Conservation (phyloP, 1,140 invertebrate genomes). For the Nasonia giraulti region DNA sequence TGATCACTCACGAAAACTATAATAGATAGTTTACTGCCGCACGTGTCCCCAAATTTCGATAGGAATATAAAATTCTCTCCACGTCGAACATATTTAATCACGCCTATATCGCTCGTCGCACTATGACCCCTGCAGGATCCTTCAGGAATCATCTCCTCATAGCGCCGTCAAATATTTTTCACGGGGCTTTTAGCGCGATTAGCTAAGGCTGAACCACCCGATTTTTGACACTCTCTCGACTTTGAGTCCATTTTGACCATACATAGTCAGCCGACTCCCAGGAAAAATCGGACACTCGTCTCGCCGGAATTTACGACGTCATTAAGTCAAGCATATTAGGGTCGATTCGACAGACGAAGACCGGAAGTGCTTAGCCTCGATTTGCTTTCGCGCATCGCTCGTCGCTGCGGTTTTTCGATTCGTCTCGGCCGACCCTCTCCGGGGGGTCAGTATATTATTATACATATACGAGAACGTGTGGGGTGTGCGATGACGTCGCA, state of each 20-base stretch:
- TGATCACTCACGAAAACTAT: no score
- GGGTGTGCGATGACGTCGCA: constrained; percentile 21
- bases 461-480: constrained; percentile 2
- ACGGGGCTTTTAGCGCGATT: constrained; percentile 41
- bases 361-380: constrained; percentile 69
- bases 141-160: no score
- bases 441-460: constrained; percentile 39
- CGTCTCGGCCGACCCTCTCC: constrained; percentile 62
- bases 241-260: background rate
- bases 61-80: no score
- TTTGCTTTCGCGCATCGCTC: constrained; percentile 53
- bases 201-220: constrained; percentile 10
- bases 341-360: constrained; percentile 50
- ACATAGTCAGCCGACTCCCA: background rate
- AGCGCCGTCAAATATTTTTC: constrained; percentile 33
- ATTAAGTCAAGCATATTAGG: constrained; percentile 61
- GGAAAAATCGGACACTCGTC: background rate
- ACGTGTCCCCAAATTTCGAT: no score
- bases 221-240: constrained; percentile 45
- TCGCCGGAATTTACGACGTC: constrained; percentile 58
- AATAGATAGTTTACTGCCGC: no score
- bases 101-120: no score
- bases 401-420: constrained; percentile 59
- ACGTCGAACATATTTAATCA: no score
- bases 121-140: no score